Conservation (phyloP, 2,797 vertebrate species). For the Alauda arvensis region DNA sequence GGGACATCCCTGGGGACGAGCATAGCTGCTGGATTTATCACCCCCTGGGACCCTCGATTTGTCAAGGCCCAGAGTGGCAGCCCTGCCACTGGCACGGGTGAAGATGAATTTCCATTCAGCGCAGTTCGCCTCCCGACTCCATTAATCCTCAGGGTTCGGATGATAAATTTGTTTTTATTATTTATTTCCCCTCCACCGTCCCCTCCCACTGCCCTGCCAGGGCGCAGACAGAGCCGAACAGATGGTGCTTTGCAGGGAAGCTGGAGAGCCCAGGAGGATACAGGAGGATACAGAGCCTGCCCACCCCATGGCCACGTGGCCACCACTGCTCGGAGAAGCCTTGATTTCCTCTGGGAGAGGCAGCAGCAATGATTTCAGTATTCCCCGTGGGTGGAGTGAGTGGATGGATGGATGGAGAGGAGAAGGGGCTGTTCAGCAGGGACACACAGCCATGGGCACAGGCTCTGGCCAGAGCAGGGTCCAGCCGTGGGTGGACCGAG, state of each 20-base stretch:
- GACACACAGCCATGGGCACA: background rate
- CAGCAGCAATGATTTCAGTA: slow-evolving; percentile 76
- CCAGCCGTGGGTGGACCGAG: background rate
- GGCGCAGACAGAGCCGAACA: slow-evolving; percentile 58
- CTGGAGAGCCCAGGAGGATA: slow-evolving; percentile 75
- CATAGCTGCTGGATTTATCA: slow-evolving; percentile 87
- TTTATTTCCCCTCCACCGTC: slow-evolving; percentile 72
- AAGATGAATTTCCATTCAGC: slow-evolving; percentile 93
- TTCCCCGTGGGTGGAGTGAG: slow-evolving; percentile 25
- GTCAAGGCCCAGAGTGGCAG: slow-evolving; percentile 84
- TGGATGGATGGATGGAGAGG: slow-evolving; percentile 8
- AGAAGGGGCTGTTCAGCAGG: slow-evolving; percentile 39
- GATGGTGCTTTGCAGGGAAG: slow-evolving; percentile 73
- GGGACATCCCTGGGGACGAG: slow-evolving; percentile 36
- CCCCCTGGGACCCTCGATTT: slow-evolving; percentile 88
- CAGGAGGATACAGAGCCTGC: slow-evolving; percentile 80
- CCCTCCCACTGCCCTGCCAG: slow-evolving; percentile 72
- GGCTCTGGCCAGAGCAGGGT: background rate
- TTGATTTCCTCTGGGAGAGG: slow-evolving; percentile 95
- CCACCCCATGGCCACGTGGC: slow-evolving; percentile 75
- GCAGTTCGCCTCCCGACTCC: slow-evolving; percentile 87
- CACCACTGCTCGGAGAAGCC: slow-evolving; percentile 59
- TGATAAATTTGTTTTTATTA: slow-evolving; percentile 84
- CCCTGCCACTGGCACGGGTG: slow-evolving; percentile 87
- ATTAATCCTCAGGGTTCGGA: slow-evolving; percentile 91